A percentile compares a stretch with the other conserved stretches of the same genome.
Conservation (phyloP, 2,113 vertebrate genomes). For the Dipodomys ordii region DNA sequence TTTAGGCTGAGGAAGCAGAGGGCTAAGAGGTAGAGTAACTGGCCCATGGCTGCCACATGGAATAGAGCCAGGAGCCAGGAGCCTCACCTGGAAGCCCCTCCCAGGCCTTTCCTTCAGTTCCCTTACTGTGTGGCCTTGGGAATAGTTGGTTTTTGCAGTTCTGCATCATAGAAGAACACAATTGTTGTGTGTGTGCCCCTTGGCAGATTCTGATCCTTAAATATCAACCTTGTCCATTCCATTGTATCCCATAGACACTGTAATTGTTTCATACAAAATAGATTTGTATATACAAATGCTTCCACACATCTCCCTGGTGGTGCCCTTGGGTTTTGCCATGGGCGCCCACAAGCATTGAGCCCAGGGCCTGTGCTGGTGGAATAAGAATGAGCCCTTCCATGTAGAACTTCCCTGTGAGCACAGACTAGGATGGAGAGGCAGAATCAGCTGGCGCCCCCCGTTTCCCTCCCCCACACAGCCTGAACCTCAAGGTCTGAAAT, state of each 20-base stretch:
- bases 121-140: background rate
- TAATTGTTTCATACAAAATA: no score
- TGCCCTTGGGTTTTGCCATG: no score
- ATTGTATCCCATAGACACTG: background rate
- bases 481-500: background rate
- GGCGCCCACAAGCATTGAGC: no score
- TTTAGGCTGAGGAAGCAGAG: background rate
- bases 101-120: background rate
- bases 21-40: background rate
- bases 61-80: no score
- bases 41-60: no score
- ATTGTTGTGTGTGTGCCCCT: no score
- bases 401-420: background rate
- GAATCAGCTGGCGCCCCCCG: rapidly evolving
- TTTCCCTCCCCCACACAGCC: background rate
- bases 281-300: no score
- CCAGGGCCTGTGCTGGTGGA: background rate
- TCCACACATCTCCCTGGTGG: no score
- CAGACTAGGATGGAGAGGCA: background rate
- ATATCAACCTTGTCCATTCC: background rate
- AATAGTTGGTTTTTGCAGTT: background rate
- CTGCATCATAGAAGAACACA: background rate
- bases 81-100: background rate
- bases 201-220: background rate
- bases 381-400: no score